Percentiles rank a stretch among this genome's conserved stretches.
Evolutionary conservation across 2,113 vertebrate species (phyloP).

Genomic region (Gallinago paraguaiae): DNA sequence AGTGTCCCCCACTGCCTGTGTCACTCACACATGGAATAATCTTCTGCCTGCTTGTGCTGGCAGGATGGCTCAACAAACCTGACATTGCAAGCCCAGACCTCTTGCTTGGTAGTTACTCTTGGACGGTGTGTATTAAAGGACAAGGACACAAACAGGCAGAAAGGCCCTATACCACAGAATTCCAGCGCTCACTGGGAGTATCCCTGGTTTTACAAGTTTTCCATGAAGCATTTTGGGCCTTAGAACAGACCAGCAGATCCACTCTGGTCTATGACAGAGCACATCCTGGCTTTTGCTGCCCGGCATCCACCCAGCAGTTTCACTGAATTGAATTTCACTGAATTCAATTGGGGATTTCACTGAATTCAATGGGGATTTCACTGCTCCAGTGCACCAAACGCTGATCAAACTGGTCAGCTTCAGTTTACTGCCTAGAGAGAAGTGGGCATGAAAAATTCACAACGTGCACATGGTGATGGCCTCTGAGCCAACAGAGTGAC

Average conservation of each 20-base stretch:
- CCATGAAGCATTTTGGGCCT: neutral
- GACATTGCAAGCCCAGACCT: neutral
- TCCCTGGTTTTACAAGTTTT: neutral
- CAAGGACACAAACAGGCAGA: neutral
- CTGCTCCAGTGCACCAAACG: neutral
- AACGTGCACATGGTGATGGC: neutral
- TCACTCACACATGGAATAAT: neutral
- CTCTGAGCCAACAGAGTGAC: neutral
- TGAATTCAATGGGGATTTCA: neutral
- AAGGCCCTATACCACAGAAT: neutral
- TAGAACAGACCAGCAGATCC: neutral
- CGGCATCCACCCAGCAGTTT: neutral
- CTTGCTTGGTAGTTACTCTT: neutral
- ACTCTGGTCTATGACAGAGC: neutral
- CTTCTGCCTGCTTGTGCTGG: neutral
- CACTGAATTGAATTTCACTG: too few relatives aligned
- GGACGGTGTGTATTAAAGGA: neutral
- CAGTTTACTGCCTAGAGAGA: neutral
- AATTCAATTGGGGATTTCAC: neutral
- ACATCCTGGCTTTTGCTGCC: neutral
- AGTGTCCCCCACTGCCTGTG: neutral
- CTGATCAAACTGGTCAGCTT: neutral
- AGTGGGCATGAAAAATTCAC: neutral
- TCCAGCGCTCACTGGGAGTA: neutral
- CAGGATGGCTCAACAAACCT: rapidly evolving